Base-by-base conservation (phyloP, 1,140 invertebrate species). In the Euura lappo region DNA sequence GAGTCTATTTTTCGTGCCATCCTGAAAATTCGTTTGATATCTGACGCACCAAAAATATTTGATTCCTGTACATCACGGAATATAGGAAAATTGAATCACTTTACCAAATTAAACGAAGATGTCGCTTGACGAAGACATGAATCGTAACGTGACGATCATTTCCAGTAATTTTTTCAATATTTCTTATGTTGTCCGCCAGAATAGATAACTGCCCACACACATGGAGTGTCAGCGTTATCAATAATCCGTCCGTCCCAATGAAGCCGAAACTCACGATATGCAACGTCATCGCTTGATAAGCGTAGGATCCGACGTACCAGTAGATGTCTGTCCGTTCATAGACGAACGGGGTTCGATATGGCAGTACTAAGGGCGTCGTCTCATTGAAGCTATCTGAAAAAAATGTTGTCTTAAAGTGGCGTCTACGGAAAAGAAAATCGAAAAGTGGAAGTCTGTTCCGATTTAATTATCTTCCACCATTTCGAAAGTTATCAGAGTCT, bases 1-100 rank as follows among this genome's bases (percentile, higher is more conserved):
- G 77, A 46, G 46, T 80, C 75, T 13, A 79, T 70, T 6, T 71
- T 73, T 68, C 75, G 77, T 2, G 77, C 78, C 77, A 80, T 79
- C 78, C 79, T 80, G 46, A 47, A 43, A 71, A 45, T 42, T 60
- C 65, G 5, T 44, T 64, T 71, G 47, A 43, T 46, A 64, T 64
- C 44, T 44, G 46, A 44, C 60, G 65, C n/a, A 60, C 47, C 42
- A 64, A 71, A 11, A 60, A 64, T 2, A 60, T 64, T 43, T 3
- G 13, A 2, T 44, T 71, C 65, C 44, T 43, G 7, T 43, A 43
- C 1, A 43, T 60, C 2, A 28, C 6, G 64, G 44, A 44, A 42
- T 69, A 3, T 44, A 47, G 65, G 65, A 65, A 65, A 8, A 70
- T 28, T 1, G 28, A 5, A 71, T 44, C 45, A 45, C 2, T 46